phyloP scores from a whole-genome alignment of 1,140 invertebrate species.

The Acromyrmex echinatior region DNA sequence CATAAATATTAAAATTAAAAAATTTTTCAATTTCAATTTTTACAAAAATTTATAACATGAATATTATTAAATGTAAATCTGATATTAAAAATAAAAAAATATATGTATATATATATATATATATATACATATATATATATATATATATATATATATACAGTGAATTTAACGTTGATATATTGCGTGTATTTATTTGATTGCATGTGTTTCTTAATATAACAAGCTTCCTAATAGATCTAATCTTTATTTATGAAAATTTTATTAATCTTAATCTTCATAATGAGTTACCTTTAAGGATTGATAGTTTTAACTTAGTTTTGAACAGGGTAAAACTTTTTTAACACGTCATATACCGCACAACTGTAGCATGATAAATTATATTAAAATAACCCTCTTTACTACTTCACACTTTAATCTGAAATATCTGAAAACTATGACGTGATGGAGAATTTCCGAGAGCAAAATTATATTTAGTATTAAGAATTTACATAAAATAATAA shows the following conservation, averaged over 20 bases:
- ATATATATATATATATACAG: too few species aligned
- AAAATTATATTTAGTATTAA: not conserved
- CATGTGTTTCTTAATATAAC: constrained; percentile 1
- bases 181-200: not conserved
- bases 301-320: constrained; percentile 22
- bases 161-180: not conserved
- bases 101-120: too few species aligned
- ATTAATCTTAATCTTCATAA: constrained; percentile 18
- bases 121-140: too few species aligned
- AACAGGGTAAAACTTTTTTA: constrained; percentile 15
- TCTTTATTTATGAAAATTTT: constrained; percentile 14
- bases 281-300: constrained; percentile 17
- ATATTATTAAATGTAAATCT: not conserved
- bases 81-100: not conserved
- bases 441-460: not conserved
- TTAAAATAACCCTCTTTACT: constrained; percentile 25
- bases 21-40: not conserved
- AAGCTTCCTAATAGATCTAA: constrained; percentile 1
- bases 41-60: not conserved
- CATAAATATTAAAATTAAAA: not conserved
- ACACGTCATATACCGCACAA: constrained; percentile 32
- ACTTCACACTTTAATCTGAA: constrained; percentile 19
- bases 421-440: not conserved
- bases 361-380: constrained; percentile 23
- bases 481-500: not conserved